Conservation (phyloP, 2,797 vertebrate genomes). For the Gambusia yucatana region DNA sequence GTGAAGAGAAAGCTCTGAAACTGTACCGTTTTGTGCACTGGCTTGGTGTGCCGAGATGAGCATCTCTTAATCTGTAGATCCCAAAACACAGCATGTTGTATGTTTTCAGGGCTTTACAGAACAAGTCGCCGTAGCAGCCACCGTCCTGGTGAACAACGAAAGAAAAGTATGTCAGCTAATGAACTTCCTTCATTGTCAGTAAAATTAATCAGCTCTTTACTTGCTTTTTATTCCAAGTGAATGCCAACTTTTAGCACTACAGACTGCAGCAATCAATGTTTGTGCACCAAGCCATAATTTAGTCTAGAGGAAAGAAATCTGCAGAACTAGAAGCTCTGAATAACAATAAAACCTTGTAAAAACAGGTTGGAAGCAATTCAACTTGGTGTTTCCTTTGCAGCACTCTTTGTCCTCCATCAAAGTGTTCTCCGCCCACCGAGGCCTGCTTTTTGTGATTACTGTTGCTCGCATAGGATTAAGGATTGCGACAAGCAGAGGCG, state of each 20-base stretch:
- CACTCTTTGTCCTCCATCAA: constrained; percentile 53
- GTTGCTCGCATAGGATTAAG: constrained; percentile 75
- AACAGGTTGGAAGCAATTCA: constrained; percentile 38
- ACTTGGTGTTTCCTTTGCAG: constrained; percentile 25
- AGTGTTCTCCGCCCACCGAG: constrained; percentile 48
- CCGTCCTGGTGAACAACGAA: constrained; percentile 86
- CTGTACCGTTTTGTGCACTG: constrained; percentile 94
- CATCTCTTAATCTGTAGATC: constrained; percentile 98
- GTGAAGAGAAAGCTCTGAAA: background rate
- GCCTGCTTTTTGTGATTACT: constrained; percentile 61
- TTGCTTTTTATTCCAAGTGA: constrained; percentile 6
- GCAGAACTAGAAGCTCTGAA: constrained; percentile 25
- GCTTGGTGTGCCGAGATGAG: constrained; percentile 87
- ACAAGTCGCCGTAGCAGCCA: constrained; percentile 98
- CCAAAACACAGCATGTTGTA: constrained; percentile 99
- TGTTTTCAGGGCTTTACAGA: constrained; percentile 99
- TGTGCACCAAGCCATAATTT: constrained; percentile 13
- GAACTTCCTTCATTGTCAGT: constrained; percentile 1
- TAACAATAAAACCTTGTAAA: constrained; percentile 38
- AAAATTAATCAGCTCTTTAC: constrained; percentile 17
- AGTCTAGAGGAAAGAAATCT: constrained; percentile 30
- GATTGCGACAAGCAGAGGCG: constrained; percentile 43
- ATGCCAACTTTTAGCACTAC: constrained; percentile 29
- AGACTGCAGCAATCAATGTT: constrained; percentile 29
- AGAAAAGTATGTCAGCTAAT: constrained; percentile 34